Base-by-base conservation (phyloP, 2,888 invertebrate species). In the Globia sparganii region DNA sequence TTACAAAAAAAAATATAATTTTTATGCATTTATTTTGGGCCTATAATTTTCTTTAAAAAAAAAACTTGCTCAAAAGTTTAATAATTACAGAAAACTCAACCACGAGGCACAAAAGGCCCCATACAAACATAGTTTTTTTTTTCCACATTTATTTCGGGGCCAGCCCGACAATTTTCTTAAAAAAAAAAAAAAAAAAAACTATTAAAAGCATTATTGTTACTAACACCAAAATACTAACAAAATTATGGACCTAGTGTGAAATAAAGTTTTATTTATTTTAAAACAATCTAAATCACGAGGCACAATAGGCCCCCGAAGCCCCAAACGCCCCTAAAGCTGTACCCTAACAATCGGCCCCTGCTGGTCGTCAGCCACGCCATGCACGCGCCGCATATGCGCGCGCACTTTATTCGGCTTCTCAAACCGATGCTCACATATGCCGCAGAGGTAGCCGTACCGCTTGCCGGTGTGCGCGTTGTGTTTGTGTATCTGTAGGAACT, bases 381-480 rank as follows among this genome's bases (percentile, higher is more conserved):
- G 96, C 46, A 95, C 96, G 9, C 95, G 89, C 0, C 96, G 75
- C 71, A 93, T 90, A 85, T 96, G 96, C 49, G 95, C 95, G 34
- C 95, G 92, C n/a, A 95, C 96, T 72, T 96, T 96, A 87, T 96
- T 96, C 37, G 96, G 96, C 79, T 96, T 96, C 91, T 96, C 96
- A 89, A 96, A 96, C 70, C 95, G 92, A 75, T 95, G 95, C 74
- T 92, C 93, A 90, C 96, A 96, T 25, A 96, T 89, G 0, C 92
- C 89, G 81, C 96, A 96, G 28, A 96, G 90, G 81, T 96, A 95
- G 0, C 94, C 95, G 87, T 96, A 96, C 0, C 94, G 91, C 73
- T 92, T 92, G 79, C 96, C 96, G 0, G 96, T 96, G 91, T 96
- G 96, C 53, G 94, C 95, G 90, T 96, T 96, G 90, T 96, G 96